Conservation (phyloP, 2,113 vertebrate genomes). For the Lipophrys pholis region DNA sequence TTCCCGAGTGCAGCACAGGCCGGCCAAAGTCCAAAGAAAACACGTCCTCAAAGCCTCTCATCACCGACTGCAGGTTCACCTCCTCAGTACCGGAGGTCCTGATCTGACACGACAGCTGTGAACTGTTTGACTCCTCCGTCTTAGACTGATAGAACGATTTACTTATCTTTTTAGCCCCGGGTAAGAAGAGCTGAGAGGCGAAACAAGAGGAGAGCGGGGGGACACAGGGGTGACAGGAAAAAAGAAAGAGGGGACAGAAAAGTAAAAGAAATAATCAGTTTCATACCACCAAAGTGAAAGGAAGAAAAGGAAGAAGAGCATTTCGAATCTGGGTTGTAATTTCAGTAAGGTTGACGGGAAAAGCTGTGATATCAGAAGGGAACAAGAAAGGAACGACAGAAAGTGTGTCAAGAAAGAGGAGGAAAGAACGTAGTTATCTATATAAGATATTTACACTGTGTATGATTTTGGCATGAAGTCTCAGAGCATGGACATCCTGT, state of each 20-base stretch:
- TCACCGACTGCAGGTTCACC: conserved; percentile 91
- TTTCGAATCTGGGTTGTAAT: no score
- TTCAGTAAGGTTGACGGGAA: no score
- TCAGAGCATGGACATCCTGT: not conserved
- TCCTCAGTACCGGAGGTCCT: conserved; percentile 90
- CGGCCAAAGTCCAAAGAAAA: conserved; percentile 90
- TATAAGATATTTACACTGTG: not conserved
- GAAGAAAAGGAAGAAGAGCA: conserved; percentile 6
- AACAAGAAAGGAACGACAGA: conserved; percentile 12
- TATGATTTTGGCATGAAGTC: not conserved
- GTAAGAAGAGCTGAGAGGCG: conserved; percentile 90
- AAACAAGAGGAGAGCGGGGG: conserved; percentile 24
- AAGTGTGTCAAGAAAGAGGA: conserved; percentile 2
- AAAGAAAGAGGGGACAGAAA: conserved; percentile 18
- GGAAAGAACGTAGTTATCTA: not conserved
- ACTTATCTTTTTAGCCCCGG: conserved; percentile 92
- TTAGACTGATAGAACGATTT: conserved; percentile 95
- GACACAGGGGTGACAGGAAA: conserved; percentile 5
- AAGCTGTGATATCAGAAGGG: not conserved
- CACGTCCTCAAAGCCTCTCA: conserved; percentile 92
- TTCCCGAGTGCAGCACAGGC: conserved; percentile 90
- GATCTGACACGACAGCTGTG: conserved; percentile 94
- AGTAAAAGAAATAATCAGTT: conserved; percentile 43
- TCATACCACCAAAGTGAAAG: conserved; percentile 36
- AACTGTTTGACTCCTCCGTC: conserved; percentile 93